Evolutionary conservation across 2,797 vertebrate species (phyloP).

Genomic region (Intellagama lesueurii): DNA sequence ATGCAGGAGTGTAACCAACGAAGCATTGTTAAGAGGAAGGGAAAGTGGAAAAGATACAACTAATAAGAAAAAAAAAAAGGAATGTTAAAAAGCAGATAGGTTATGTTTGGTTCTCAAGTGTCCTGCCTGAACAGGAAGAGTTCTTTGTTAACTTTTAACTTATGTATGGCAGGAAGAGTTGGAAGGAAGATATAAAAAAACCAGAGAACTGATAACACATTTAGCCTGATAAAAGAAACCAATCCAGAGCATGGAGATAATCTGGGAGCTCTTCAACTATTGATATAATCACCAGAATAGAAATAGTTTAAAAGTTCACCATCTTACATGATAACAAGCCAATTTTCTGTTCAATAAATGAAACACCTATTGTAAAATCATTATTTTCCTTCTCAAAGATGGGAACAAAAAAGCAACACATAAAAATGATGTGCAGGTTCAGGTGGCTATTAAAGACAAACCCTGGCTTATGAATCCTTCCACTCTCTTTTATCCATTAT

Average conservation of each 20-base stretch:
- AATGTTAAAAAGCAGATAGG: not conserved
- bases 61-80: conserved; percentile 61
- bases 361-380: conserved; percentile 44
- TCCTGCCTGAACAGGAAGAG: conserved; percentile 32
- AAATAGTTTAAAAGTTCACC: conserved; percentile 51
- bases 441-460: conserved; percentile 51
- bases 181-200: conserved; percentile 43
- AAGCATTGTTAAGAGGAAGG: conserved; percentile 63
- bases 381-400: conserved; percentile 41
- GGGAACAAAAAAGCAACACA: conserved; percentile 51
- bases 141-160: not conserved
- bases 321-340: conserved; percentile 40
- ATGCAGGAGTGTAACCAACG: conserved; percentile 61
- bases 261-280: conserved; percentile 32
- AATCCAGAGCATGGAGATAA: conserved; percentile 40
- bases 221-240: conserved; percentile 51
- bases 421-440: conserved; percentile 42
- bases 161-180: conserved; percentile 42
- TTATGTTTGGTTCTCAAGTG: conserved; percentile 36
- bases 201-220: conserved; percentile 31
- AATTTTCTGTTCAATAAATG: conserved; percentile 50
- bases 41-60: conserved; percentile 59
- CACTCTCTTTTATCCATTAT: conserved; percentile 53
- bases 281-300: conserved; percentile 49
- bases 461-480: conserved; percentile 36